Conservation (phyloP, 2,888 invertebrate species). For the Bimastos eiseni region DNA sequence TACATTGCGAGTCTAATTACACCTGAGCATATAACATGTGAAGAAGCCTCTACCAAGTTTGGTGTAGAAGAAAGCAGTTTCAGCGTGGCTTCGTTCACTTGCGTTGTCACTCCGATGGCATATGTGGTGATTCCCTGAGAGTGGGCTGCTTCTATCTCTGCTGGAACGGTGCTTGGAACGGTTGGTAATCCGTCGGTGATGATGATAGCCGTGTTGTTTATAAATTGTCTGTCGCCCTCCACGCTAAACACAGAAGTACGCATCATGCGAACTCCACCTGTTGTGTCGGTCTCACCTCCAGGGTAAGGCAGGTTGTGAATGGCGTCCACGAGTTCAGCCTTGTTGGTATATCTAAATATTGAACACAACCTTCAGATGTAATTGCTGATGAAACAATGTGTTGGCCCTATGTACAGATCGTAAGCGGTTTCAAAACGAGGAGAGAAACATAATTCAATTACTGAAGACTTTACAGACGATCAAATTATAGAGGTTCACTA, state of each 20-base stretch:
- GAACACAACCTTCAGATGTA: too few species aligned
- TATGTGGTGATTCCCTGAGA: neutral
- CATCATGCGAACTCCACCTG: neutral
- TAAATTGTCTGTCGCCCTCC: neutral
- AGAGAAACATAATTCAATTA: neutral
- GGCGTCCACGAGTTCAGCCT: neutral
- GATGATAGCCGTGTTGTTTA: neutral
- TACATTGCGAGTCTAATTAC: too few species aligned
- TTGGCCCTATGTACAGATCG: neutral
- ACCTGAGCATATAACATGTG: too few species aligned
- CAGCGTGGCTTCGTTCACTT: neutral
- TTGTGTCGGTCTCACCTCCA: constrained; percentile 10
- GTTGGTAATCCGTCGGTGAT: constrained; percentile 18
- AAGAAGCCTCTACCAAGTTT: too few species aligned
- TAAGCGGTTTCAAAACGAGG: neutral
- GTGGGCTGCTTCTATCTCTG: neutral
- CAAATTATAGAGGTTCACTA: too few species aligned
- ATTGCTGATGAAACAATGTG: too few species aligned
- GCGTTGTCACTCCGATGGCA: neutral
- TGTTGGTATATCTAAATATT: neutral
- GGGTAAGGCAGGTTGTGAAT: neutral
- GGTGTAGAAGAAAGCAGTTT: neutral
- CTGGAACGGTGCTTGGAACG: neutral
- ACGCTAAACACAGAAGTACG: neutral
- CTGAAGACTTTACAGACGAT: too few species aligned